Evolutionary conservation across 1,140 invertebrate species (phyloP).

Genomic region (Thaumetopoea pityocampa): DNA sequence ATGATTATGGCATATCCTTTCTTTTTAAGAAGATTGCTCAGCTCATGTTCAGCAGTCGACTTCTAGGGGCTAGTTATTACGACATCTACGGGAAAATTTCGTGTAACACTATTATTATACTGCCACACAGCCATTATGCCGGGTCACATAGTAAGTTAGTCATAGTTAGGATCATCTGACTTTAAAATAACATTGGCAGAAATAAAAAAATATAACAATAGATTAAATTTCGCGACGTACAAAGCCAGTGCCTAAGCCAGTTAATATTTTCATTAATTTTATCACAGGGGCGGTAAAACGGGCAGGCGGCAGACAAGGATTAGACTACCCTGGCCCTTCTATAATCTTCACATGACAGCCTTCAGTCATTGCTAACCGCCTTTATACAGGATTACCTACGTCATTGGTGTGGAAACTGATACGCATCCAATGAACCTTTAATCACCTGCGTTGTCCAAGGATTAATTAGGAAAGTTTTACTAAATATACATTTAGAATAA

Average conservation of each 20-base stretch:
- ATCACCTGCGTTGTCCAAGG: conserved; percentile 26
- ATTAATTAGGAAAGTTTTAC: conserved; percentile 12
- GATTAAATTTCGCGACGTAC: background rate
- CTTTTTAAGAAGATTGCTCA: no score
- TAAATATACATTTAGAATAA: conserved; percentile 2
- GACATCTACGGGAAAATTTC: no score
- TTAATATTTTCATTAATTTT: conserved; percentile 3
- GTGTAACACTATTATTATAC: no score
- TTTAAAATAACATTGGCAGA: no score
- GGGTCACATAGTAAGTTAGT: no score
- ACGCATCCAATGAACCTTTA: conserved; percentile 12
- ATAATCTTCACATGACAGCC: conserved; percentile 27
- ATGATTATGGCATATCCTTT: no score
- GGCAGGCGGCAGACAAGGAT: background rate
- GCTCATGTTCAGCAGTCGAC: no score
- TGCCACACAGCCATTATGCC: no score
- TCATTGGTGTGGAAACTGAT: conserved; percentile 35
- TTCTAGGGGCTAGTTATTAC: no score
- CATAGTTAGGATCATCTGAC: no score
- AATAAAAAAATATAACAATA: conserved; percentile 2
- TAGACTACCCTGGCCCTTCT: conserved; percentile 16
- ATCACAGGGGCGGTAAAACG: background rate
- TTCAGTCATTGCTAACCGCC: conserved; percentile 25
- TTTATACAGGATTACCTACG: conserved; percentile 23
- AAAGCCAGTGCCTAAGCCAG: background rate